Conservation (phyloP, 2,113 vertebrate genomes). For the Athene cunicularia region DNA sequence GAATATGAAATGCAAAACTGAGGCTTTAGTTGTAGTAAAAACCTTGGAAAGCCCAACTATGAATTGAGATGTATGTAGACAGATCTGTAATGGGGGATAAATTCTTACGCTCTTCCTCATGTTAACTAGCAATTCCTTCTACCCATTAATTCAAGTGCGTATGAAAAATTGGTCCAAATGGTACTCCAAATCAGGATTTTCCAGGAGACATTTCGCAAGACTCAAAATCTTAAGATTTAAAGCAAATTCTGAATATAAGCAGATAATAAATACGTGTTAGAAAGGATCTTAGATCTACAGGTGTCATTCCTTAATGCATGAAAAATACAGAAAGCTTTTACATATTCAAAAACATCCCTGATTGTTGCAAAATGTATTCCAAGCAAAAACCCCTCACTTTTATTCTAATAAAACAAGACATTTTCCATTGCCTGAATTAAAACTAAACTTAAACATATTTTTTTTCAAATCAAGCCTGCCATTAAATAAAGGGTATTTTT, state of each 20-base stretch:
- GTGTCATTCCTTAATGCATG: background rate
- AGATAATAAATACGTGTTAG: background rate
- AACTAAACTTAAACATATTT: background rate
- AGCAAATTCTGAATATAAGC: background rate
- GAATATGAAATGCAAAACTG: background rate
- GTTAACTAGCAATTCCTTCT: background rate
- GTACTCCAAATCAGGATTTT: background rate
- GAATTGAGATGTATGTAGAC: background rate
- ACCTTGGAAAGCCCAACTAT: background rate
- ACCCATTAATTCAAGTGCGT: background rate
- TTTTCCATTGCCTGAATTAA: background rate
- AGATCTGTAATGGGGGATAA: background rate
- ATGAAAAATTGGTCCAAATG: background rate
- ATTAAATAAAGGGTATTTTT: conserved; percentile 16
- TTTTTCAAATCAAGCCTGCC: background rate
- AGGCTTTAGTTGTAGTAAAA: background rate
- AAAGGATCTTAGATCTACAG: background rate
- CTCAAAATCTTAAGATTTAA: background rate
- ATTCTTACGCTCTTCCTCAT: background rate
- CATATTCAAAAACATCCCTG: background rate
- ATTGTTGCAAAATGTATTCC: background rate
- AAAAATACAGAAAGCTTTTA: background rate
- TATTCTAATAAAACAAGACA: background rate
- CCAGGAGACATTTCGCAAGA: background rate
- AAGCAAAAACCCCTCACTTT: background rate